Percentiles rank a stretch among this genome's conserved stretches.
These are phyloP conservation scores for Drymodes brunneopygia DNA, from an alignment of 2,113 vertebrate genomes.

Conservation along the genomic window DNA sequence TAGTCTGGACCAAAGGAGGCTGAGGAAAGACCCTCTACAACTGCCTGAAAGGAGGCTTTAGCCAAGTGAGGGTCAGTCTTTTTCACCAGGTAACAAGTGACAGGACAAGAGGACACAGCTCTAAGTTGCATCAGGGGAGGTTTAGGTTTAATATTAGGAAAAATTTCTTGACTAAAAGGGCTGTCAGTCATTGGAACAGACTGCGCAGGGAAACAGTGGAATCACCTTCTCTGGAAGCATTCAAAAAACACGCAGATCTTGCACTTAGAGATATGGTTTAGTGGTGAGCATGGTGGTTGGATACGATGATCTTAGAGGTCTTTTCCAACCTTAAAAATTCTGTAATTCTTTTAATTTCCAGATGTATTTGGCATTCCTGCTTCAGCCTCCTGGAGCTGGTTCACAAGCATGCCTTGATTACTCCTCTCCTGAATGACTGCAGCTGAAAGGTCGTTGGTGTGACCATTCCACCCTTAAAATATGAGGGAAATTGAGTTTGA, in stretches of 20 bases:
- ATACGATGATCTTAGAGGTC: neutral
- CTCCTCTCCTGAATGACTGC: neutral
- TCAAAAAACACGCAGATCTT: neutral
- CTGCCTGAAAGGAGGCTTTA: neutral
- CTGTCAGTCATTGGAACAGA: neutral
- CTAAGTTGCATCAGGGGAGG: neutral
- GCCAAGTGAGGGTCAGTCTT: too few relatives aligned
- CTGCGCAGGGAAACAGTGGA: neutral
- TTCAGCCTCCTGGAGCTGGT: neutral
- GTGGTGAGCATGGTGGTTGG: neutral
- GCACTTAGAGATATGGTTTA: neutral
- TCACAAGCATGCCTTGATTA: neutral
- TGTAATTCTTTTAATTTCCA: neutral
- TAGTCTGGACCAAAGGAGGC: neutral
- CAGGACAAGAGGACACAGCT: neutral
- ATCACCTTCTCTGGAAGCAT: neutral
- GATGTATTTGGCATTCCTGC: neutral
- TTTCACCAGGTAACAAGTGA: neutral
- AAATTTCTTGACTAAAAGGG: neutral
- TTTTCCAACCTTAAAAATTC: neutral
- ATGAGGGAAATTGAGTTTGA: neutral
- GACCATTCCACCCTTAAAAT: neutral
- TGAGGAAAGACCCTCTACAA: neutral
- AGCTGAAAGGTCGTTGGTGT: neutral
- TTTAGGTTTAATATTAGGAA: neutral